Base-by-base conservation (phyloP, 2,888 invertebrate species). In the Phaedon cochleariae region DNA sequence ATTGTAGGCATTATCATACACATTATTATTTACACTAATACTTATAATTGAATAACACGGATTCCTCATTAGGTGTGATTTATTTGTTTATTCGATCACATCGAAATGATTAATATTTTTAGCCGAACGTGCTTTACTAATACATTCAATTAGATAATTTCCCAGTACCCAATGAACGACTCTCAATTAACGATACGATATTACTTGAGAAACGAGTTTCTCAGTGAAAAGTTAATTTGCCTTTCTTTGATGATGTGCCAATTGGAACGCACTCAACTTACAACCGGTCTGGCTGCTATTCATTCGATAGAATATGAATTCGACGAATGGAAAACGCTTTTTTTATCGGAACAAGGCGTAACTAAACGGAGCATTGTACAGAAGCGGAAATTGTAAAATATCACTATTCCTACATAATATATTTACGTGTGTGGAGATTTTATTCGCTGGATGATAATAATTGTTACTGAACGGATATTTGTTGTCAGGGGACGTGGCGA, bases 221-320 rank as follows among this genome's bases (percentile, higher is more conserved):
- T 51, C 51, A 26, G 6, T 51, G n/a, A 51, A 51, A 54, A 54
- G 20, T 34, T 34, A 54, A 34, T 54, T 21, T 20, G 18, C 20
- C 20, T 34, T 54, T 37, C 20, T 34, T 54, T 54, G 54, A 54
- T 15, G 18, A 31, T 20, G 54, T 37, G 54, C 54, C 54, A 54
- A 22, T 54, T 54, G 54, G 41, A 54, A 31, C 12, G 37, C 10
- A 20, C n/a, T 54, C 54, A 54, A 37, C 54, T 21, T 37, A 15
- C 54, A 37, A 52, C 17, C 15, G 26, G 29, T n/a, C 52, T 52
- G 15, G 9, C 26, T 26, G 5, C 29, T 21, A 15, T 26, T n/a
- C 22, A 15, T 15, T 26, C n/a, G 2, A 34, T 10, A n/a, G 31
- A 34, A 10, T 34, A 34, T n/a, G 41, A 41, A 15, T 15, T 10